phyloP scores from a whole-genome alignment of 2,888 invertebrate species.

The Amphipoea lucens region DNA sequence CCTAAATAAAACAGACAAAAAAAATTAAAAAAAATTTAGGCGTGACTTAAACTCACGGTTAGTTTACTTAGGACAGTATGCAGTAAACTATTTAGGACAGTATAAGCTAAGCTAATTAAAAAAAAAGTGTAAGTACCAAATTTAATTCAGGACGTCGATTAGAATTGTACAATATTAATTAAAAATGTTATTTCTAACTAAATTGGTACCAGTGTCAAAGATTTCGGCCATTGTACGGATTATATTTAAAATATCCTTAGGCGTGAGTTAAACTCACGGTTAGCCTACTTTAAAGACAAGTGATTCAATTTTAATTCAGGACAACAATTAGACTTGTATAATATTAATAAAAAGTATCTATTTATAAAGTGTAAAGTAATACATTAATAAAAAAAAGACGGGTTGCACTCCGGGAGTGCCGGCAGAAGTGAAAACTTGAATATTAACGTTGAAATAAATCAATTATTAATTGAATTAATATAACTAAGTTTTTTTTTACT shows the following conservation, averaged over 20 bases:
- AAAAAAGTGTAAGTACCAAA: too few relatives aligned
- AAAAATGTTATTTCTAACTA: background rate
- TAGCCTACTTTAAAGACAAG: background rate
- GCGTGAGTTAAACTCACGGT: background rate
- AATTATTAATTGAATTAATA: too few relatives aligned
- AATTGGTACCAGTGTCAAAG: background rate
- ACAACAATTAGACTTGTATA: constrained; percentile 1
- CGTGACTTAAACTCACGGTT: background rate
- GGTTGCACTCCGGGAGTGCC: too few relatives aligned
- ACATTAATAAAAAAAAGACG: background rate
- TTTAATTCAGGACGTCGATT: too few relatives aligned
- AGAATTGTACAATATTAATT: background rate
- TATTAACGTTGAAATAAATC: too few relatives aligned
- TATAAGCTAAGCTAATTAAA: too few relatives aligned
- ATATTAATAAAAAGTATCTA: background rate
- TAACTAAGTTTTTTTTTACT: too few relatives aligned
- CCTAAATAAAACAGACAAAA: too few relatives aligned
- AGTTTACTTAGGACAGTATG: background rate
- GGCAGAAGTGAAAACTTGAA: too few relatives aligned
- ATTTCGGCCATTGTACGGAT: background rate
- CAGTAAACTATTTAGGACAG: background rate
- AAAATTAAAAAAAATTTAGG: background rate
- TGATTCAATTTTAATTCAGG: background rate
- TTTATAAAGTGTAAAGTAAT: background rate
- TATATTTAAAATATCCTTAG: background rate